Conservation (phyloP, 1,140 invertebrate species). For the silkworm (Bombyx mori) region DNA sequence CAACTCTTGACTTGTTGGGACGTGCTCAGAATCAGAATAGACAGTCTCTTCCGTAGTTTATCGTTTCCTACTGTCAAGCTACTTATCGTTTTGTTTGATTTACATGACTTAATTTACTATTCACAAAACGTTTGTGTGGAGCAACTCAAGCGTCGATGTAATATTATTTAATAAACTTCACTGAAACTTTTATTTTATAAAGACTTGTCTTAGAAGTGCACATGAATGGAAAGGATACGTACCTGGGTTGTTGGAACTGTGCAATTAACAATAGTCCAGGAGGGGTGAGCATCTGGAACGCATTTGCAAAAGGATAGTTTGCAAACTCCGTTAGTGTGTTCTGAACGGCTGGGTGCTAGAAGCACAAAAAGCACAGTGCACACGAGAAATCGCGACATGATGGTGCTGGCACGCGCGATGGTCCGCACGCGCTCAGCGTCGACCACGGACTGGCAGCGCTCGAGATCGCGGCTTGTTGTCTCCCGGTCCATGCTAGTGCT, state of each 20-base stretch:
- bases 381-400: conserved; percentile 47
- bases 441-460: conserved; percentile 40
- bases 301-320: conserved; percentile 74
- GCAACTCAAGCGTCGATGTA: too few relatives aligned
- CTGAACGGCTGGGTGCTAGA: conserved; percentile 23
- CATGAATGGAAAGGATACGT: conserved; percentile 18
- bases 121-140: conserved; percentile 2
- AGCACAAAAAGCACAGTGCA: conserved; percentile 37
- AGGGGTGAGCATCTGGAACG: conserved; percentile 65
- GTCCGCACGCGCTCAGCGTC: conserved; percentile 40
- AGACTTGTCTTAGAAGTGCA: too few relatives aligned
- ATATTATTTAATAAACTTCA: too few relatives aligned
- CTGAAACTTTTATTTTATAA: too few relatives aligned
- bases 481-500: conserved; percentile 31
- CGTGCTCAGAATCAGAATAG: conserved; percentile 14
- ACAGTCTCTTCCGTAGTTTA: conserved; percentile 14
- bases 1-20: conserved; percentile 9
- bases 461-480: conserved; percentile 16
- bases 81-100: conserved; percentile 15
- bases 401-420: conserved; percentile 43
- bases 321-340: conserved; percentile 64
- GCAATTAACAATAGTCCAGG: conserved; percentile 77
- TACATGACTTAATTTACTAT: conserved; percentile 12
- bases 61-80: conserved; percentile 13
- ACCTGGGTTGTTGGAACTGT: conserved; percentile 74